Percentiles rank a stretch among this genome's conserved stretches.
Conservation (phyloP, 1,140 invertebrate genomes). For the Drosophila lacteicornis region DNA sequence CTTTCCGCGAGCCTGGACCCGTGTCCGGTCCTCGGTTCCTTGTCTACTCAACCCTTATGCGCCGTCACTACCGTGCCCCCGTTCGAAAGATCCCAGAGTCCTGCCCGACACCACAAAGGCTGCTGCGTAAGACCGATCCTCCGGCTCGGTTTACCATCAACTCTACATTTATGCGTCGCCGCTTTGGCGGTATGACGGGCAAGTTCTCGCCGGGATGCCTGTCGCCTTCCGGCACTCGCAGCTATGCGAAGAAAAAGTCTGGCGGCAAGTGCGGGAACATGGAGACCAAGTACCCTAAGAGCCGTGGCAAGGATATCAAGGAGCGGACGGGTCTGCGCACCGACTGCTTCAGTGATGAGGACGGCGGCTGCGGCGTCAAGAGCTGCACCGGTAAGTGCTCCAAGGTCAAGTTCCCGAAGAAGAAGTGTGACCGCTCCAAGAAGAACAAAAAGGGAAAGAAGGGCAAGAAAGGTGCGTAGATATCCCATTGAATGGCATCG, state of each 20-base stretch:
- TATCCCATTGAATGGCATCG: neutral
- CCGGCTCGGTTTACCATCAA: slow-evolving; percentile 21
- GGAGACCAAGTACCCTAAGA: neutral
- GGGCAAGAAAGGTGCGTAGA: slow-evolving; percentile 25
- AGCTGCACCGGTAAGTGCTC: slow-evolving; percentile 26
- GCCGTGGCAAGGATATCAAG: slow-evolving; percentile 46
- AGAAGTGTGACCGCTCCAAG: slow-evolving; percentile 53
- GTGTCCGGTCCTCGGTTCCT: slow-evolving; percentile 23
- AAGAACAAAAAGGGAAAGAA: neutral
- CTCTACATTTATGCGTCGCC: slow-evolving; percentile 19
- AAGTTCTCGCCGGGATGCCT: neutral
- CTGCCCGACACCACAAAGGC: neutral
- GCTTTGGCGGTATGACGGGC: slow-evolving; percentile 7
- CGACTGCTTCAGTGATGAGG: slow-evolving; percentile 32
- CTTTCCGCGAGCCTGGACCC: neutral
- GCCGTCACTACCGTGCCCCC: slow-evolving; percentile 48
- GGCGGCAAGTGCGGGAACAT: slow-evolving; percentile 42
- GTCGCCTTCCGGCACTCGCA: neutral
- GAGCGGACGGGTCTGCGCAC: slow-evolving; percentile 28
- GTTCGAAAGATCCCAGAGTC: neutral
- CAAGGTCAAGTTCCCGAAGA: slow-evolving; percentile 37
- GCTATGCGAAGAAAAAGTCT: slow-evolving; percentile 31
- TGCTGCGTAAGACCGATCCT: neutral
- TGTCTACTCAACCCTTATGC: slow-evolving; percentile 42
- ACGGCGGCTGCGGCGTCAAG: neutral